phyloP scores from a whole-genome alignment of 2,113 vertebrate species.

The Pseudolaguvia tuberculata region DNA sequence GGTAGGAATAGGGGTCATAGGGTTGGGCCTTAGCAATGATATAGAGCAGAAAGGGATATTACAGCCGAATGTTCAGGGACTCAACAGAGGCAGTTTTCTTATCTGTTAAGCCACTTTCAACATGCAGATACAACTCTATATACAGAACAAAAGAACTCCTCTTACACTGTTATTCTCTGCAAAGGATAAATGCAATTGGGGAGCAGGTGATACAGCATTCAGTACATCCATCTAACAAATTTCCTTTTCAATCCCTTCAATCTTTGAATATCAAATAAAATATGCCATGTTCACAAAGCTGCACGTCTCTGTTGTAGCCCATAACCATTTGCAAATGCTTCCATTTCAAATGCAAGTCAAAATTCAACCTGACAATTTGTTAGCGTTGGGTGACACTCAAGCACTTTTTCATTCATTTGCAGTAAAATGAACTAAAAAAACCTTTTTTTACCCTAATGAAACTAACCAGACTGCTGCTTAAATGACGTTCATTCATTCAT shows the following conservation, averaged over 20 bases:
- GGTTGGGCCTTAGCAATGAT: too few relatives aligned
- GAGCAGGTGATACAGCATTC: not conserved
- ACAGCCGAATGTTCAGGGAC: too few relatives aligned
- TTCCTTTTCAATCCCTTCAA: not conserved
- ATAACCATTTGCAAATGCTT: not conserved
- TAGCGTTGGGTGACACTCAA: not conserved
- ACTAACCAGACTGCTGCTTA: not conserved
- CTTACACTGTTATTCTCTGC: not conserved
- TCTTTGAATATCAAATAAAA: not conserved
- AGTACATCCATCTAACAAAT: not conserved
- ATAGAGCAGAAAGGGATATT: too few relatives aligned
- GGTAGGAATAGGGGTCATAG: too few relatives aligned
- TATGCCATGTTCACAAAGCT: not conserved
- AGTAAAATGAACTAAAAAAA: too few relatives aligned
- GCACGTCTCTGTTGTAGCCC: not conserved
- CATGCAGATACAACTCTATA: not conserved
- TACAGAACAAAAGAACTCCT: not conserved
- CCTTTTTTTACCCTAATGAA: not conserved
- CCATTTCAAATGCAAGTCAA: not conserved
- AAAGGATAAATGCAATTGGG: not conserved
- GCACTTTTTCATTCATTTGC: not conserved
- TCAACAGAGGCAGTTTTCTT: too few relatives aligned
- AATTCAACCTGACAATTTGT: slow-evolving; percentile 6
- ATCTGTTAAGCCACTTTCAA: not conserved
- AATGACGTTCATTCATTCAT: too few relatives aligned